Conservation (phyloP, 2,888 invertebrate species). For the Ormyrus thymus region DNA sequence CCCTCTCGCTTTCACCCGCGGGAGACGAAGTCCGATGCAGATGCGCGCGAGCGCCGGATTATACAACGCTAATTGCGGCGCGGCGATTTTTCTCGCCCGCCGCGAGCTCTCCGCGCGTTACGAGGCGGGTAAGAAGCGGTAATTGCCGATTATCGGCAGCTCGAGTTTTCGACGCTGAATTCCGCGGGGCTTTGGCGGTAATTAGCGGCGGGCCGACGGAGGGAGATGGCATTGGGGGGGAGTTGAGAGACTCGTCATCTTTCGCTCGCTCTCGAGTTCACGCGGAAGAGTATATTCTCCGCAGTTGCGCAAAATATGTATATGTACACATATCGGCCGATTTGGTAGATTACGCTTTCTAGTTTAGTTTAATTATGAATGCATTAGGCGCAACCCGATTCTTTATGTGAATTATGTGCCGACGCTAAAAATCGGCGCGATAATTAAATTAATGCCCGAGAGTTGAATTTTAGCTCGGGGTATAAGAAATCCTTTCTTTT, state of each 20-base stretch:
- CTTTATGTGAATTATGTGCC: constrained; percentile 2
- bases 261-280: constrained; percentile 13
- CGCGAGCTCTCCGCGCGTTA: background rate
- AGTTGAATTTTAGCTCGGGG: constrained; percentile 4
- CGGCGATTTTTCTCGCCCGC: background rate
- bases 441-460: background rate
- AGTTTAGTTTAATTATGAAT: constrained; percentile 24
- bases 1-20: constrained; percentile 1
- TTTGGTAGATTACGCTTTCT: constrained; percentile 18
- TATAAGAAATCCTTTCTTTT: background rate
- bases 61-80: constrained; percentile 31
- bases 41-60: background rate
- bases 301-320: constrained; percentile 32
- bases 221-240: constrained; percentile 18
- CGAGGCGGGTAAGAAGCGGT: background rate
- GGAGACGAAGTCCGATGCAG: background rate
- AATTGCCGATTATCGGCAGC: constrained; percentile 28
- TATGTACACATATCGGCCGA: background rate
- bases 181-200: too few species aligned
- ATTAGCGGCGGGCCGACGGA: background rate
- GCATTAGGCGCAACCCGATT: constrained; percentile 21
- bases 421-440: too few species aligned
- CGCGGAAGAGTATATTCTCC: constrained; percentile 18
- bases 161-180: background rate
- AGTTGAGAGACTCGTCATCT: background rate